Evolutionary conservation across 2,888 invertebrate genomes (phyloP), one percentile per base, ranked within the genome.

Genomic region (Bhutanitis thaidina): DNA sequence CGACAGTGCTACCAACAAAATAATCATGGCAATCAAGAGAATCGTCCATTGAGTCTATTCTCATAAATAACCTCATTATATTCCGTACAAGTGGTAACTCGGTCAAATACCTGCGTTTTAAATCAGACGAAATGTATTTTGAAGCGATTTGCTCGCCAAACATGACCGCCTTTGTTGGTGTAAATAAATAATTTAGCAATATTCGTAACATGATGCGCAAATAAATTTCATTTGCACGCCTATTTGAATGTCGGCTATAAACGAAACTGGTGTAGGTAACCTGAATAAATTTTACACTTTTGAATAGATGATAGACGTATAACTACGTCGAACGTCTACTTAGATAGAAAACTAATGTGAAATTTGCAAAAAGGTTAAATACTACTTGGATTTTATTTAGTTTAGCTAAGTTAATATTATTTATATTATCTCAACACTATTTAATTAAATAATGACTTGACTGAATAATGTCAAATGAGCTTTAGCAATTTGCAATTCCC

Each of bases 61-160:
- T 10, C 27, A 65, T 78, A 78, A 80, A 78, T 80, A 79, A 69
- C 64, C 60, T 77, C 71, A 76, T 85, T 79, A 67, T 54, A 77
- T 69, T 67, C 65, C 60, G 59, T 57, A 54, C 67, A 63, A 71
- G 67, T 58, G 62, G 65, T 64, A 68, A 71, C 63, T 72, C 82
- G 84, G 83, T 82, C 83, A 84, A 83, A 79, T 82, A 84, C 83
- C 83, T 85, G 79, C 64, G 67, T 72, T 80, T 77, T 72, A 79
- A 83, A 82, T 82, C 77, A 80, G 74, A 74, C 69, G 58, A 69
- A 70, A 73, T 74, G 69, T 68, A 64, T 69, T 74, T 63, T 65
- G 66, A 62, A 62, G 67, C 71, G 60, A 80, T 84, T 81, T 76
- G 72, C 73, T 73, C 65, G 66, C 62, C 66, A 65, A 67, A 75